Percentiles rank a stretch among this genome's conserved stretches.
Evolutionary conservation across 1,140 invertebrate species (phyloP).

Genomic region (Hypothenemus hampei): DNA sequence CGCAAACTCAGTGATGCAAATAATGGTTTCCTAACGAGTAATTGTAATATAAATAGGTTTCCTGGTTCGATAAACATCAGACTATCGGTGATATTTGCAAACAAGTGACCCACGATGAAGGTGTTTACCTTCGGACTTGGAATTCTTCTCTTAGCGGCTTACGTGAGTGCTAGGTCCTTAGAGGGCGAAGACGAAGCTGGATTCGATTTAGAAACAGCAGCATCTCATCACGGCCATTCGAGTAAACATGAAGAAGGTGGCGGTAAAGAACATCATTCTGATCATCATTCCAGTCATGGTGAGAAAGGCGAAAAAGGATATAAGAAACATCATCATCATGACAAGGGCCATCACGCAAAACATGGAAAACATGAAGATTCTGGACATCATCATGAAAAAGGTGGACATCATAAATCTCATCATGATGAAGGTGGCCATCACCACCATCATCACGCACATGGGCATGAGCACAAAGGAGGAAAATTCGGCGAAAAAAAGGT

Average conservation of each 20-base stretch:
- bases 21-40: slow-evolving; percentile 14
- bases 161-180: slow-evolving; percentile 3
- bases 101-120: slow-evolving; percentile 33
- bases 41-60: slow-evolving; percentile 19
- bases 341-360: slow-evolving; percentile 65
- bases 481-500: slow-evolving; percentile 66
- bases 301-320: slow-evolving; percentile 66
- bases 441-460: slow-evolving; percentile 66
- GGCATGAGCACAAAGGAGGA: slow-evolving; percentile 66
- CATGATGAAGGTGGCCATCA: slow-evolving; percentile 67
- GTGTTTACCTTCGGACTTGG: slow-evolving; percentile 35
- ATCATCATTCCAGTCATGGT: slow-evolving; percentile 59
- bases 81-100: slow-evolving; percentile 10
- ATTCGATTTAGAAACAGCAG: slow-evolving; percentile 11
- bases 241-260: slow-evolving; percentile 56
- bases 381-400: slow-evolving; percentile 66
- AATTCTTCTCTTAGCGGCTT: slow-evolving; percentile 25
- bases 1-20: slow-evolving; percentile 19
- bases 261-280: slow-evolving; percentile 56
- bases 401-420: slow-evolving; percentile 69
- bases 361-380: slow-evolving; percentile 66
- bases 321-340: slow-evolving; percentile 61
- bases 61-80: neutral
- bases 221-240: slow-evolving; percentile 35
- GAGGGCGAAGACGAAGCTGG: slow-evolving; percentile 33